Evolutionary conservation across 2,113 vertebrate genomes (phyloP).

Genomic region (Pitta sordida): DNA sequence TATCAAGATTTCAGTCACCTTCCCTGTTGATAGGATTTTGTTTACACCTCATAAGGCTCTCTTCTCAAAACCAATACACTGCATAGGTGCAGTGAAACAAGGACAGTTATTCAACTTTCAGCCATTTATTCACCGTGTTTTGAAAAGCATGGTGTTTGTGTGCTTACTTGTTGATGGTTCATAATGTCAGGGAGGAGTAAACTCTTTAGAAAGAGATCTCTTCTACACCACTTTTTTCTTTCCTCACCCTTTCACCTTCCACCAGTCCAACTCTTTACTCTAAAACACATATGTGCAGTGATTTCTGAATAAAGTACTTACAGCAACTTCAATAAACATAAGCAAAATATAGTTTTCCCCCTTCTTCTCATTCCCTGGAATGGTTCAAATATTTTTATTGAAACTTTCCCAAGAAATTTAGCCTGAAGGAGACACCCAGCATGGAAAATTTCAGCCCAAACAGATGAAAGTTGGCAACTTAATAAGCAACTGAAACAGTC

Average conservation of each 20-base stretch:
- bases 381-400: constrained; percentile 57
- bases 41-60: background rate
- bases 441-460: constrained; percentile 61
- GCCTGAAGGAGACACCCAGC: constrained; percentile 54
- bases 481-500: constrained; percentile 23
- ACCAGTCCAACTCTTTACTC: background rate
- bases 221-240: background rate
- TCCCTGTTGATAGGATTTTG: background rate
- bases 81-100: background rate
- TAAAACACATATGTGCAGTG: background rate
- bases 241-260: background rate
- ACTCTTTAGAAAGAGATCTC: background rate
- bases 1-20: background rate
- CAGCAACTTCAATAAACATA: background rate
- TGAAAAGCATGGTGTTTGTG: background rate
- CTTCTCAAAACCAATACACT: background rate
- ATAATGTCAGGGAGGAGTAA: background rate
- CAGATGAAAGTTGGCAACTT: constrained; percentile 38
- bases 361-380: constrained; percentile 31
- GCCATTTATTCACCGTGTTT: background rate
- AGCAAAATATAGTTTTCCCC: background rate
- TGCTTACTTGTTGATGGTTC: background rate
- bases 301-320: constrained; percentile 20
- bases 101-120: background rate
- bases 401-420: constrained; percentile 61